Evolutionary conservation across 2,113 vertebrate species (phyloP).

Genomic region (Periophthalmus modestus): DNA sequence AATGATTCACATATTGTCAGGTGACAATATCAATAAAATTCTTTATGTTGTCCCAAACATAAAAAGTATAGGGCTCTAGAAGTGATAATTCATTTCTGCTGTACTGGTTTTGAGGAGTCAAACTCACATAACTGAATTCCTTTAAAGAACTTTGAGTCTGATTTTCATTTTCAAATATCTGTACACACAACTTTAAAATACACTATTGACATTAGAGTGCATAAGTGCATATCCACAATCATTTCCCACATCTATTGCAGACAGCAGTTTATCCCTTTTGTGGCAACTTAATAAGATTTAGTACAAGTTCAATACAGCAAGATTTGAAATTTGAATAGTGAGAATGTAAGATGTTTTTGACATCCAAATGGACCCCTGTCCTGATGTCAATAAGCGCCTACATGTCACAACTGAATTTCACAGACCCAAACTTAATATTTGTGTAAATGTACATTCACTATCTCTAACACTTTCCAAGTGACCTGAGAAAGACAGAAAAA

Average conservation of each 20-base stretch:
- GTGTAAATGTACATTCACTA: constrained; percentile 57
- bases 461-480: constrained; percentile 19
- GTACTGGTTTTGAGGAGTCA: constrained; percentile 4
- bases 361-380: not conserved
- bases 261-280: not conserved
- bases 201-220: constrained; percentile 31
- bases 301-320: not conserved
- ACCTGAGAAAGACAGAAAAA: constrained; percentile 43
- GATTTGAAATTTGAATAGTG: not conserved
- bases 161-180: constrained; percentile 26
- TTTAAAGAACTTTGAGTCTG: constrained; percentile 19
- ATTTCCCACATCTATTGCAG: constrained; percentile 33
- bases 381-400: not conserved
- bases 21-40: too few relatives aligned
- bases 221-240: constrained; percentile 11
- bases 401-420: not conserved
- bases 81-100: not conserved
- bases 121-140: constrained; percentile 9
- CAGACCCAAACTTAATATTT: not conserved
- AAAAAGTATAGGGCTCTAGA: too few relatives aligned
- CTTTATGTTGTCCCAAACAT: too few relatives aligned
- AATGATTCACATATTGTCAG: too few relatives aligned
- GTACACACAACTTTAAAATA: constrained; percentile 35
- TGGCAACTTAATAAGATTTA: not conserved
- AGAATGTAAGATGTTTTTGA: not conserved